A percentile compares a stretch with the other conserved stretches of the same genome.
These are phyloP conservation scores for Ephestia elutella DNA, from an alignment of 1,140 invertebrate species.

Conservation along the genomic window DNA sequence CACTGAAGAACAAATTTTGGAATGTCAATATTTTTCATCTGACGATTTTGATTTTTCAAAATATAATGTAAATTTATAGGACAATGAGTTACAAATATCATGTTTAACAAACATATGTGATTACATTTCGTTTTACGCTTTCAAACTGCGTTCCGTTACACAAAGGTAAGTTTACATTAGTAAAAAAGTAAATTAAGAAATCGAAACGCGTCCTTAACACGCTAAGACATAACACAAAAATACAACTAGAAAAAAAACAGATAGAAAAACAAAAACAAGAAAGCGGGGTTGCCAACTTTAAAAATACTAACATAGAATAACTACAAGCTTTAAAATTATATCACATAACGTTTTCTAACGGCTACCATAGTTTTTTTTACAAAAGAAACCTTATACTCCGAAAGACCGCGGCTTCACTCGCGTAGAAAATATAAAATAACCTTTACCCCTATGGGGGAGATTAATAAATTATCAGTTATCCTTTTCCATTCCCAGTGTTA, in stretches of 20 bases:
- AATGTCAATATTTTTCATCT: not conserved
- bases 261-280: slow-evolving; percentile 15
- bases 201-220: not conserved
- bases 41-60: not conserved
- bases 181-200: slow-evolving; percentile 6
- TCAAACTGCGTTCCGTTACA: not conserved
- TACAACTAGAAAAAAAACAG: slow-evolving; percentile 9
- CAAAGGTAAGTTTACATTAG: not conserved
- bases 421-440: not conserved
- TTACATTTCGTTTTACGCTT: not conserved
- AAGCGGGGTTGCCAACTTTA: slow-evolving; percentile 9
- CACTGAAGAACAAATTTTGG: not conserved
- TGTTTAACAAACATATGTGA: not conserved
- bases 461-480: too few relatives aligned
- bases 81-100: not conserved
- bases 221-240: slow-evolving; percentile 10
- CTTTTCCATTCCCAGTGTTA: too few relatives aligned
- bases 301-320: slow-evolving; percentile 20
- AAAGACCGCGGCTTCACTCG: slow-evolving; percentile 11
- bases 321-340: slow-evolving; percentile 24
- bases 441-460: too few relatives aligned
- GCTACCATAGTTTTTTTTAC: slow-evolving; percentile 16
- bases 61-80: not conserved
- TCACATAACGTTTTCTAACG: slow-evolving; percentile 22
- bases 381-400: slow-evolving; percentile 12